Evolutionary conservation across 2,888 invertebrate genomes (phyloP), one percentile per base, ranked within the genome.

Genomic region (Sthenelais limicola): DNA sequence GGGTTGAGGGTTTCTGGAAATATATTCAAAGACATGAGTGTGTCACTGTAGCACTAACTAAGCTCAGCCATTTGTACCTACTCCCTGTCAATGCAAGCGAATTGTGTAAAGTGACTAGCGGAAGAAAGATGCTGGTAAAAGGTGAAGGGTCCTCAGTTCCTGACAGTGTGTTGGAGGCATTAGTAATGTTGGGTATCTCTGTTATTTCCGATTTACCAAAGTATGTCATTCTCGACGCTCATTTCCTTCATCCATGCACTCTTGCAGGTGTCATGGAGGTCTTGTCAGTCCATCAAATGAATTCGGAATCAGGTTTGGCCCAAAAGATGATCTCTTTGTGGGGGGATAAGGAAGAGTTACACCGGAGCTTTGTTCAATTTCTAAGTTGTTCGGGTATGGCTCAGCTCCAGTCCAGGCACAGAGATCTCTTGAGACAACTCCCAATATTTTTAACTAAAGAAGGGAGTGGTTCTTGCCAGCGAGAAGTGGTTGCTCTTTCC

Each of bases 121-220:
- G 7, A 52, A 43, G 26, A 71, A 5, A 67, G 9, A 24, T 76
- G 9, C 28, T 79, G 7, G 58, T 66, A 28, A 43, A 71, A 30
- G 47, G 62, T 18, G n/a, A n/a, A n/a, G n/a, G n/a, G n/a, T n/a
- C n/a, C n/a, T n/a, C n/a, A n/a, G n/a, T n/a, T n/a, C n/a, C n/a
- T n/a, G n/a, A n/a, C 49, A 3, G 73, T 67, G 3, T 26, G 79
- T 0, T 74, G 74, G n/a, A 47, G 33, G 24, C 75, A 5, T 32
- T 32, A 32, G 35, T 12, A 51, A 71, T 18, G 30, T 79, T 12
- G 76, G n/a, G 77, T 33, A 68, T 79, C 26, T 54, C 58, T 15
- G 77, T 79, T 26, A 68, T 79, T 7, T 72, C 75, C 7, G 78
- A 76, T n/a, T 69, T 78, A 5, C 79, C 79, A 2, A 62, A 66